Conservation (phyloP, 2,113 vertebrate genomes). For the Trachemys scripta region DNA sequence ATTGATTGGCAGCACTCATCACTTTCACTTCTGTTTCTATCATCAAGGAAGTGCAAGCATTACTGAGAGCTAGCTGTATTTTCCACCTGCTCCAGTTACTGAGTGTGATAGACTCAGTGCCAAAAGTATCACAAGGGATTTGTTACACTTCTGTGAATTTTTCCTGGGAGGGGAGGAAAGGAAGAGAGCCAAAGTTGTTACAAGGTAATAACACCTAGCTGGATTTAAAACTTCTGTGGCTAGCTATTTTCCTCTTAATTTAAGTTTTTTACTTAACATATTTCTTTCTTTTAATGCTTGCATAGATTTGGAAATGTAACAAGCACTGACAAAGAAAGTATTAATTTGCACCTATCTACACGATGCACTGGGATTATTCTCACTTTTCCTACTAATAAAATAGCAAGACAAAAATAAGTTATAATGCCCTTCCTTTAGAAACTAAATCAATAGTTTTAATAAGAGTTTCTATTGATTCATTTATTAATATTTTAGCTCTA, state of each 20-base stretch:
- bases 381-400: rapidly evolving
- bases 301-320: not conserved
- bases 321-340: not conserved
- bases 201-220: rapidly evolving
- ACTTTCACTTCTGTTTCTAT: not conserved
- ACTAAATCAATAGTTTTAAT: not conserved
- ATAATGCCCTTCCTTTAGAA: not conserved
- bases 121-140: not conserved
- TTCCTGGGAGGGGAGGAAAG: not conserved
- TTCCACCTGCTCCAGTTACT: not conserved
- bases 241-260: not conserved
- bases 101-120: not conserved
- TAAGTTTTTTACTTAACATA: not conserved
- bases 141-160: not conserved
- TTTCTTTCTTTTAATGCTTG: slow-evolving; percentile 10
- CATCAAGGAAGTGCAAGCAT: not conserved
- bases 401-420: not conserved
- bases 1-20: not conserved
- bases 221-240: not conserved
- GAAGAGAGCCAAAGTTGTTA: not conserved
- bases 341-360: not conserved
- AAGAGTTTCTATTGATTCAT: not conserved
- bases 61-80: not conserved
- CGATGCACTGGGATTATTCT: not conserved
- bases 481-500: not conserved